Base-by-base conservation (phyloP, 2,113 vertebrate genomes). In the Rafetus swinhoei region DNA sequence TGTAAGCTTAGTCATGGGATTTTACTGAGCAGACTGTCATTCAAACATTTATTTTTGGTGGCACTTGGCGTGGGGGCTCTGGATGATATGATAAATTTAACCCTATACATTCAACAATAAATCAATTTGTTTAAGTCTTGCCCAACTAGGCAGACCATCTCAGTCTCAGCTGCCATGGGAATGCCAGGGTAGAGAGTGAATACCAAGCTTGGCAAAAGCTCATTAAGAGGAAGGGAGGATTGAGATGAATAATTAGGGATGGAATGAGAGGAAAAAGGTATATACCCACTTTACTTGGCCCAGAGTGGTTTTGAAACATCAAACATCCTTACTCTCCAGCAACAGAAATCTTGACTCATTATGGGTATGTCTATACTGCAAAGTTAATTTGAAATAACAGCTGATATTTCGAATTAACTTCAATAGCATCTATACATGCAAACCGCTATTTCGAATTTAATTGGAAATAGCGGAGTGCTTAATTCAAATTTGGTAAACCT, bases 1-100 rank as follows among this genome's bases (percentile, higher is more conserved):
- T 94, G 54, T 88, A 90, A 85, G 72, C 6, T 91, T 91, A 90
- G 89, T 87, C 82, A 29, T 27, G 89, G 35, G 72, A 77, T 93
- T 96, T 96, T 95, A 88, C 88, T 53, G 52, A 92, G 19, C 27
- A 91, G 57, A 81, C 84, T 96, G 77, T 90, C 92, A 92, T 94
- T 97, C 86, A 96, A 92, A 69, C 18, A 77, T 84, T 91, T 91
- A 83, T 91, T 94, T 92, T 82, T 93, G 60, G 25, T 92, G 54
- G 9, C 81, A 35, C 15, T 95, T 85, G 11, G 57, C 80, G 81
- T 72, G 85, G 60, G 32, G 29, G 24, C 15, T 83, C 83, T 21
- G 86, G 89, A 79, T 15, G 8, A 22, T 62, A 16, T 69, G 25
- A 87, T 81, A 92, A 95, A 11, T 13, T 89, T 92, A 93, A 62